These are phyloP conservation scores for Agapornis roseicollis DNA, from an alignment of 2,113 vertebrate genomes.

Conservation along the genomic window DNA sequence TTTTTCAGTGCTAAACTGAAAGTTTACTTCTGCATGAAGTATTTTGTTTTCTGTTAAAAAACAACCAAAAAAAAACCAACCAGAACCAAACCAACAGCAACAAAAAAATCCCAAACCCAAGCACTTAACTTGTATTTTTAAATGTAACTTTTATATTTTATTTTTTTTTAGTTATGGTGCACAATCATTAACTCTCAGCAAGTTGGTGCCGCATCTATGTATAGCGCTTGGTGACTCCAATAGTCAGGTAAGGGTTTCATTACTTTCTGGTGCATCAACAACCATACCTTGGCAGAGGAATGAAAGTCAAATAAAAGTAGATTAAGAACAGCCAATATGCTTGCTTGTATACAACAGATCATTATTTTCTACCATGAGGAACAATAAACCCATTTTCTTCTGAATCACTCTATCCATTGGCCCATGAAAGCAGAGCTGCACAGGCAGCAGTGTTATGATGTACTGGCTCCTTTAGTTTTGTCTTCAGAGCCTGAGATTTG, in stretches of 20 bases:
- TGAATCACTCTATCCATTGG: background rate
- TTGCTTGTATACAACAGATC: background rate
- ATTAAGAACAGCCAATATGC: background rate
- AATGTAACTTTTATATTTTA: background rate
- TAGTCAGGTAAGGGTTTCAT: conserved; percentile 83
- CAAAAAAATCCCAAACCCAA: background rate
- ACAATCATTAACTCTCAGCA: conserved; percentile 87
- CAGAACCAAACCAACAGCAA: background rate
- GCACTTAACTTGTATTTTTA: background rate
- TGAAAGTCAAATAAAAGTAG: background rate
- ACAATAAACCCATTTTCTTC: background rate
- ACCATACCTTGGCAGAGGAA: background rate
- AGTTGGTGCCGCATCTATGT: conserved; percentile 91
- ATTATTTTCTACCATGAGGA: background rate
- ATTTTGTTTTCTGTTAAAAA: background rate
- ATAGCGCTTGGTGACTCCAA: conserved; percentile 89
- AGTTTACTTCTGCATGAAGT: background rate
- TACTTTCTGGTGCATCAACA: background rate
- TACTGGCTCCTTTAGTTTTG: background rate
- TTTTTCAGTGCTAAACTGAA: background rate
- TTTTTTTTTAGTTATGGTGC: conserved; percentile 79
- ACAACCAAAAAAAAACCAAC: background rate
- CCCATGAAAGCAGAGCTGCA: background rate
- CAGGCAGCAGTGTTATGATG: accelerated
- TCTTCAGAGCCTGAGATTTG: background rate